These are phyloP conservation scores for Synergus umbraculus DNA, from an alignment of 2,888 invertebrate species.

Conservation along the genomic window DNA sequence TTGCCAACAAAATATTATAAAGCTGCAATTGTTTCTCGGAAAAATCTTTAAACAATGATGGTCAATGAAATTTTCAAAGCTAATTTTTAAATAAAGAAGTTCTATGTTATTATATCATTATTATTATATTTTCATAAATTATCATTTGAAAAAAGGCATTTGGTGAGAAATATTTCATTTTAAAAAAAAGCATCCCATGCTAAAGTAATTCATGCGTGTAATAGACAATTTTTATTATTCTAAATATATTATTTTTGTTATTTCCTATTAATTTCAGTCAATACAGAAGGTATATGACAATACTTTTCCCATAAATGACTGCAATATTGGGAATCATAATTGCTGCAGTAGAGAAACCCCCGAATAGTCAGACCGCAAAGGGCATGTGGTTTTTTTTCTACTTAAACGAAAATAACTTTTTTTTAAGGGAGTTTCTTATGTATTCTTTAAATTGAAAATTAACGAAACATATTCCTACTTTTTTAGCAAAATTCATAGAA, in stretches of 20 bases:
- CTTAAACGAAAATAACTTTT: no score
- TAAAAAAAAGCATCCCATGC: constrained; percentile 8
- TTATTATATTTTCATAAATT: neutral
- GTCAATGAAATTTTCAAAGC: no score
- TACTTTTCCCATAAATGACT: neutral
- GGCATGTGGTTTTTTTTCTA: no score
- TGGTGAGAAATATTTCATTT: neutral
- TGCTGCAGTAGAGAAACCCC: neutral
- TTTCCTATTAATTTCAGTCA: neutral
- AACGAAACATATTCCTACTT: no score
- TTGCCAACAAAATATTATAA: constrained; percentile 44
- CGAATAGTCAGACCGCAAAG: neutral
- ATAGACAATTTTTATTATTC: neutral
- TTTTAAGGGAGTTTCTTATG: no score
- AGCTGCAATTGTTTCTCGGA: neutral
- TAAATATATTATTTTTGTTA: neutral
- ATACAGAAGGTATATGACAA: neutral
- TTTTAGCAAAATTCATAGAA: no score
- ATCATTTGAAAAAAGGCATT: neutral
- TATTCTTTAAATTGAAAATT: no score
- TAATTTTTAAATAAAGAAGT: no score
- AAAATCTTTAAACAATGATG: neutral
- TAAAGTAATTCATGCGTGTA: constrained; percentile 22
- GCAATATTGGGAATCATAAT: neutral
- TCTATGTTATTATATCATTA: neutral